Percentiles rank a stretch among this genome's conserved stretches.
These are phyloP conservation scores for Lycaon pictus DNA, from an alignment of 2,113 vertebrate species.

Conservation along the genomic window DNA sequence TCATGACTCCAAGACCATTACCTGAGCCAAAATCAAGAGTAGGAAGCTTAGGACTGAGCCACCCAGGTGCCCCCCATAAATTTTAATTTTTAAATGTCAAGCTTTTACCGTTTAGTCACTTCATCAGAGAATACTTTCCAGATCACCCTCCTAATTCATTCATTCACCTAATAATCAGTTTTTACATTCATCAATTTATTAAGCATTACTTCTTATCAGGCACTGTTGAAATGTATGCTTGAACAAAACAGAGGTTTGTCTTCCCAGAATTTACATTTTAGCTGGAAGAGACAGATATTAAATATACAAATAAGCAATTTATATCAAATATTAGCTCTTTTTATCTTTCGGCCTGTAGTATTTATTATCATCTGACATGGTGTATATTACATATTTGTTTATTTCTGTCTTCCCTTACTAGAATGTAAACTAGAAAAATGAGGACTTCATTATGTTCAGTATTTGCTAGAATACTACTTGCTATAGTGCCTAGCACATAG, in stretches of 20 bases:
- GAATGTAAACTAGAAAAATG: neutral
- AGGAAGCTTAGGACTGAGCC: neutral
- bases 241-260: neutral
- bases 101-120: neutral
- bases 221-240: neutral
- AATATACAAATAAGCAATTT: neutral
- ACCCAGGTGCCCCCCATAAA: neutral
- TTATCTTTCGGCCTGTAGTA: neutral
- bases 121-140: neutral
- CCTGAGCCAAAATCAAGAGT: neutral
- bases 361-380: neutral
- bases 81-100: conserved; percentile 9
- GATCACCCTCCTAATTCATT: neutral
- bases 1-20: neutral
- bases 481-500: neutral
- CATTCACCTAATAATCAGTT: neutral
- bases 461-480: neutral
- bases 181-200: neutral
- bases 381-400: neutral
- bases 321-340: neutral
- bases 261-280: conserved; percentile 4
- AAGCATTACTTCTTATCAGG: neutral
- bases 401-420: neutral
- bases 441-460: neutral
- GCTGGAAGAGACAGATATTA: neutral